phyloP scores from a whole-genome alignment of 1,140 invertebrate species.

The Manduca sexta region DNA sequence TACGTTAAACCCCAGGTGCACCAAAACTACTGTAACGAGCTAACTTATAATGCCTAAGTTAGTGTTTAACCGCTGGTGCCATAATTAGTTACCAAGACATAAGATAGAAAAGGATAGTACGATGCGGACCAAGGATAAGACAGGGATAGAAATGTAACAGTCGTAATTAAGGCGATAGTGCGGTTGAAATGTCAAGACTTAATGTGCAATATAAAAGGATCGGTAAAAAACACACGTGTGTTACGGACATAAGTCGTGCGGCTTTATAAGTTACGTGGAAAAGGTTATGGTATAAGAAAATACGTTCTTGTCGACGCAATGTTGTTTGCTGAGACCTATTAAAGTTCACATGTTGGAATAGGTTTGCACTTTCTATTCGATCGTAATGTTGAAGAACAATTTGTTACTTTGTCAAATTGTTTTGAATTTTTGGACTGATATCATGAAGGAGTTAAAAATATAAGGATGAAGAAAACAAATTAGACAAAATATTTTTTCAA shows the following conservation, averaged over 20 bases:
- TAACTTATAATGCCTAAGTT: slow-evolving; percentile 13
- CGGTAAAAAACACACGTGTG: slow-evolving; percentile 25
- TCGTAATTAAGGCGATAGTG: slow-evolving; percentile 41
- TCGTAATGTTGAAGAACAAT: too few relatives aligned
- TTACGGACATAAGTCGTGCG: neutral
- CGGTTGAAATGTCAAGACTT: slow-evolving; percentile 51
- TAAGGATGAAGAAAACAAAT: too few relatives aligned
- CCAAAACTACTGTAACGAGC: slow-evolving; percentile 12
- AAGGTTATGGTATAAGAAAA: neutral
- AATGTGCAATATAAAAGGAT: slow-evolving; percentile 33
- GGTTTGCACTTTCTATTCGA: too few relatives aligned
- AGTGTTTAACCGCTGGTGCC: slow-evolving; percentile 7
- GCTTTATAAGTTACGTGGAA: neutral
- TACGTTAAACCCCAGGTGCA: slow-evolving; percentile 15
- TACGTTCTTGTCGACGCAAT: too few relatives aligned
- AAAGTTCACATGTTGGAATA: too few relatives aligned
- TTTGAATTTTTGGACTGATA: too few relatives aligned
- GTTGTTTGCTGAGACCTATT: too few relatives aligned
- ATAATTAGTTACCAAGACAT: slow-evolving; percentile 21
- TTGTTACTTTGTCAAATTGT: too few relatives aligned
- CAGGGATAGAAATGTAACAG: slow-evolving; percentile 17
- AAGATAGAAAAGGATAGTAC: slow-evolving; percentile 13
- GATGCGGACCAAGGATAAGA: slow-evolving; percentile 6
- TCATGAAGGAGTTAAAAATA: too few relatives aligned
- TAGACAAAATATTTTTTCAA: too few relatives aligned